A percentile compares a stretch with the other conserved stretches of the same genome.
Evolutionary conservation across 2,888 invertebrate species (phyloP).

Genomic region (Apodemia zela): DNA sequence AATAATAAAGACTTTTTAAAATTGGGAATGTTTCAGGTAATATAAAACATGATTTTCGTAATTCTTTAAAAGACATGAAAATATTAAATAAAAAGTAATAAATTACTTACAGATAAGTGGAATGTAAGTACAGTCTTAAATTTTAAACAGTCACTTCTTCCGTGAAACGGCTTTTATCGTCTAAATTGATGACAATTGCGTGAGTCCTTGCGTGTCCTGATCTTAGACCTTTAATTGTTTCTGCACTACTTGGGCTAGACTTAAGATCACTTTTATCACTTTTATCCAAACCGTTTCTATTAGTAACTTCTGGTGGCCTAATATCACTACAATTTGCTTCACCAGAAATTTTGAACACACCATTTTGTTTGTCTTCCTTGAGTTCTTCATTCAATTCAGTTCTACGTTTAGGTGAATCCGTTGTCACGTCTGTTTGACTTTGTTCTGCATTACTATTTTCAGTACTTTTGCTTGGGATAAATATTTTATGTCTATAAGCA

Average conservation of each 20-base stretch:
- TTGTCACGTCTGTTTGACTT: constrained; percentile 66
- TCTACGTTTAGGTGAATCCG: constrained; percentile 63
- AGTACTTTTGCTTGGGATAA: constrained; percentile 69
- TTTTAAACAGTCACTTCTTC: constrained; percentile 87
- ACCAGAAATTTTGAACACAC: constrained; percentile 72
- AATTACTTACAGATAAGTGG: constrained; percentile 15
- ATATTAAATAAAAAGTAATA: constrained; percentile 17
- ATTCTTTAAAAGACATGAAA: constrained; percentile 17
- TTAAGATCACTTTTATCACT: constrained; percentile 63
- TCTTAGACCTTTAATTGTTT: constrained; percentile 59
- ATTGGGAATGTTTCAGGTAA: constrained; percentile 6
- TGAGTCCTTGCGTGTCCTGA: constrained; percentile 87
- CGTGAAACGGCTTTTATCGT: constrained; percentile 89
- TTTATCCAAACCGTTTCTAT: constrained; percentile 55
- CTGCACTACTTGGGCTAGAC: constrained; percentile 60
- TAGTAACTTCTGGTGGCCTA: constrained; percentile 59
- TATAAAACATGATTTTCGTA: neutral
- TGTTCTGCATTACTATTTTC: constrained; percentile 64
- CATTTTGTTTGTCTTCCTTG: constrained; percentile 60
- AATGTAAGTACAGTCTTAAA: constrained; percentile 53
- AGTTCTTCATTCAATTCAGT: constrained; percentile 49
- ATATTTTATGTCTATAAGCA: constrained; percentile 67
- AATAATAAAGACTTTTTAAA: constrained; percentile 8
- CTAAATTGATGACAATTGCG: constrained; percentile 89
- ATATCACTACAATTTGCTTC: constrained; percentile 70